These are phyloP conservation scores for Umimayanthus kanabou DNA, from an alignment of 92 coral and sea anemone genomes.

Conservation along the genomic window DNA sequence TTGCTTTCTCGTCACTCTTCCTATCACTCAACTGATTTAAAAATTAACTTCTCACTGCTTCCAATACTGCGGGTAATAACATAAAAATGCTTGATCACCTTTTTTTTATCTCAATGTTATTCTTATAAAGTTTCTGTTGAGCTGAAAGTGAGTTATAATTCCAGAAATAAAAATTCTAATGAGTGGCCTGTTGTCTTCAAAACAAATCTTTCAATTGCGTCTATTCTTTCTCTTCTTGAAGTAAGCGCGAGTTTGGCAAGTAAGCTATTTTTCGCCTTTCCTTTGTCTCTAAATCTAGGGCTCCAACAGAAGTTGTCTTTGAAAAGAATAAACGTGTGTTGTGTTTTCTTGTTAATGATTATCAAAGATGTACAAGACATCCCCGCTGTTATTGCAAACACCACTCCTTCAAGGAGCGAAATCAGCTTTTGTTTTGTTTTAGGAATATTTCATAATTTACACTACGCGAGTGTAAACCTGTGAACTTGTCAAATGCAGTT, in stretches of 20 bases:
- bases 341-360: conserved; percentile 18
- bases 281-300: conserved; percentile 29
- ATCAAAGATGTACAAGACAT: conserved; percentile 2
- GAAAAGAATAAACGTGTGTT: conserved; percentile 28
- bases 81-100: conserved; percentile 4
- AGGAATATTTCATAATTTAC: conserved; percentile 5
- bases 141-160: conserved; percentile 37
- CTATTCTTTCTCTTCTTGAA: conserved; percentile 39
- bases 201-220: conserved; percentile 44
- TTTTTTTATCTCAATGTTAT: conserved; percentile 26
- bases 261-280: conserved; percentile 29
- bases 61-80: neutral
- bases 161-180: conserved; percentile 42
- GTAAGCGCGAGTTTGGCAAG: conserved; percentile 36
- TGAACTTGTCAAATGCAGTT: conserved; percentile 26
- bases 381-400: conserved; percentile 19
- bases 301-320: conserved; percentile 23
- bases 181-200: conserved; percentile 35
- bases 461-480: neutral
- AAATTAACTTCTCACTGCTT: neutral
- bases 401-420: conserved; percentile 19
- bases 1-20: neutral
- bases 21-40: neutral
- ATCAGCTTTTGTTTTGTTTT: neutral
- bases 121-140: conserved; percentile 32